Conservation (phyloP, 2,888 invertebrate genomes). For the Oxytorus armatus region DNA sequence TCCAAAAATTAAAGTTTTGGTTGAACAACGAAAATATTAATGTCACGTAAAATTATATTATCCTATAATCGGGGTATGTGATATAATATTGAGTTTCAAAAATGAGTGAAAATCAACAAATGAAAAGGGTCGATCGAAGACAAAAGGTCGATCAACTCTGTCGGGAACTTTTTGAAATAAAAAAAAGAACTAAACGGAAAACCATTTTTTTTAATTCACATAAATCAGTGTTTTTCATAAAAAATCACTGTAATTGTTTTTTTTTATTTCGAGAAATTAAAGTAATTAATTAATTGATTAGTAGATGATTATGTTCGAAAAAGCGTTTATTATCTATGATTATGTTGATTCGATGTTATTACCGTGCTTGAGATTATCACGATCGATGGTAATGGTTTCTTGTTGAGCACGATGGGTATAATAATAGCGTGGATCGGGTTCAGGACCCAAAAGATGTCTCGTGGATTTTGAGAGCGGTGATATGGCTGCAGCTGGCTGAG, state of each 20-base stretch:
- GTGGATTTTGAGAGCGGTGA: constrained; percentile 92
- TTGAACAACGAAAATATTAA: no score
- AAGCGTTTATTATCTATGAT: constrained; percentile 4
- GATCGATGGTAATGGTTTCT: constrained; percentile 83
- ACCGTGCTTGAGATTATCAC: constrained; percentile 83
- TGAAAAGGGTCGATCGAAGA: no score
- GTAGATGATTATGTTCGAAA: constrained; percentile 4
- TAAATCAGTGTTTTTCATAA: neutral
- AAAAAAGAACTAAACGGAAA: no score
- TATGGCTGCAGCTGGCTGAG: constrained; percentile 91
- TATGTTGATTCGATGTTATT: constrained; percentile 67
- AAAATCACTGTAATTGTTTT: no score
- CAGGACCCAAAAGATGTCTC: constrained; percentile 90
- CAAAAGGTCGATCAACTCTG: no score
- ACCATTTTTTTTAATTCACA: neutral
- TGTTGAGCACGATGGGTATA: constrained; percentile 86
- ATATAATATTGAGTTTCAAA: no score
- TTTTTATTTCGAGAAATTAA: no score
- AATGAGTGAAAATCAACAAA: no score
- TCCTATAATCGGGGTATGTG: no score
- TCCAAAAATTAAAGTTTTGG: no score
- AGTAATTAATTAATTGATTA: constrained; percentile 22
- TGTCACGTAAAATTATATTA: no score
- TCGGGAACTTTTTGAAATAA: no score
- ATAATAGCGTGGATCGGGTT: constrained; percentile 88